These are phyloP conservation scores for Thalassoma bifasciatum DNA, from an alignment of 2,113 vertebrate genomes.

Conservation along the genomic window DNA sequence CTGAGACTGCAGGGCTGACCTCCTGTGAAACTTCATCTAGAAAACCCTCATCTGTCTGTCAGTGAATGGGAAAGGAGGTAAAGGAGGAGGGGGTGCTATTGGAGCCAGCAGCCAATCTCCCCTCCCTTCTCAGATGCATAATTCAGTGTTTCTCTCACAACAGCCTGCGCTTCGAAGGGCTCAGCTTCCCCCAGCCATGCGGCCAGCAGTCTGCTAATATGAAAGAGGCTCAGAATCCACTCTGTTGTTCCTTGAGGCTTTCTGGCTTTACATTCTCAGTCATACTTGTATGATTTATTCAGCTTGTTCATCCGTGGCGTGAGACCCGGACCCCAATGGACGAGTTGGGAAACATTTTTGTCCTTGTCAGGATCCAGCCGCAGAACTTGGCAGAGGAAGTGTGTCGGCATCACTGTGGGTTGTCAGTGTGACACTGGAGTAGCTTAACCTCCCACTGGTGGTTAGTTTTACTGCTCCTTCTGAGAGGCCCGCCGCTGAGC, in stretches of 20 bases:
- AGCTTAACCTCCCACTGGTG: constrained; percentile 72
- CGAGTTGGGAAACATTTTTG: constrained; percentile 70
- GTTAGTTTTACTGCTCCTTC: constrained; percentile 69
- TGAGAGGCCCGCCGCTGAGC: constrained; percentile 54
- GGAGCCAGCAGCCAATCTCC: constrained; percentile 72
- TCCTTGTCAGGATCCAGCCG: constrained; percentile 64
- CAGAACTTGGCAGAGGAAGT: constrained; percentile 74
- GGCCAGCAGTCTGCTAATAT: constrained; percentile 79
- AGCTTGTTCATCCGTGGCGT: constrained; percentile 71
- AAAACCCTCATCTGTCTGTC: constrained; percentile 75
- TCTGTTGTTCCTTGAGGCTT: constrained; percentile 77
- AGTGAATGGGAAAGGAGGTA: constrained; percentile 69
- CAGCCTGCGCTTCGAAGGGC: constrained; percentile 77
- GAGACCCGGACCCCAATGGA: constrained; percentile 71
- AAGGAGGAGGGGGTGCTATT: constrained; percentile 61
- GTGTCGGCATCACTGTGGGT: constrained; percentile 71
- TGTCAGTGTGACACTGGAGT: constrained; percentile 70
- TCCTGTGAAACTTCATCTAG: constrained; percentile 73
- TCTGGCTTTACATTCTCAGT: constrained; percentile 67
- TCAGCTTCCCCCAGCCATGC: constrained; percentile 80
- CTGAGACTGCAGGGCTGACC: constrained; percentile 62
- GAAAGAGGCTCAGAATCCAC: constrained; percentile 73
- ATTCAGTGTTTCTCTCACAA: constrained; percentile 84
- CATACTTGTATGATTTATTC: constrained; percentile 80
- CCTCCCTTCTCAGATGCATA: constrained; percentile 76